Evolutionary conservation across 2,797 vertebrate species (phyloP), one percentile per base, ranked within the genome.

Genomic region (Lycodopsis pacificus): DNA sequence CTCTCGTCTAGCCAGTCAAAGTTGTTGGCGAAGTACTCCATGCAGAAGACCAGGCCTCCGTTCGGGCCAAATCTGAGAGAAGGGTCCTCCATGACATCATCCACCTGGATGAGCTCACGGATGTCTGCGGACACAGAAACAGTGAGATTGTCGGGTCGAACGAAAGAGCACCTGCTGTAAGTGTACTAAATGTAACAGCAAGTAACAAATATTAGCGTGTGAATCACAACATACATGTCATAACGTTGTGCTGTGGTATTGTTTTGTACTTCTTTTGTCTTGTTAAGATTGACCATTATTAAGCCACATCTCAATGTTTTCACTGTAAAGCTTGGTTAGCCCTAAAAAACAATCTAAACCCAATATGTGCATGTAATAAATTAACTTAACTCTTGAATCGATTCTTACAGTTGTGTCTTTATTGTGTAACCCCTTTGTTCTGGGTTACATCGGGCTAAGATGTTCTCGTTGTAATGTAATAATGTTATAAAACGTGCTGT

Each of bases 1-100:
- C 94, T 96, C 75, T 96, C 96, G 87, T 96, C 97, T 22, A 99
- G 94, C 98, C 98, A 99, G 89, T 94, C 96, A 53, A 99, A 97
- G 88, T 99, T 99, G 84, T 96, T 98, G 61, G 96, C 95, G 2
- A 99, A 98, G 86, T 99, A 99, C 71, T 99, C 98, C 98, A 99
- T 99, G 91, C 98, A 99, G 85, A 98, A 99, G 19, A 99, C 96
- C 75, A 99, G 84, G 17, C 98, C 98, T 36, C 98, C 98, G 0
- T 99, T 99, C 12, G 98, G 98, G 3, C 98, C 98, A 1, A 99
- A 99, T 70, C 95, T 84, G 46, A 99, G 82, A 17, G 97, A 96
- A 1, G 91, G 91, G 0, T 99, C 98, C 80, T 99, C 97, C 98
- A 99, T 99, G 38, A 99, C 98, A 0, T 99, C 98, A 0, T 99